Evolutionary conservation across 2,113 vertebrate genomes (phyloP), one percentile per base, ranked within the genome.

Genomic region (Megaceryle maxima): DNA sequence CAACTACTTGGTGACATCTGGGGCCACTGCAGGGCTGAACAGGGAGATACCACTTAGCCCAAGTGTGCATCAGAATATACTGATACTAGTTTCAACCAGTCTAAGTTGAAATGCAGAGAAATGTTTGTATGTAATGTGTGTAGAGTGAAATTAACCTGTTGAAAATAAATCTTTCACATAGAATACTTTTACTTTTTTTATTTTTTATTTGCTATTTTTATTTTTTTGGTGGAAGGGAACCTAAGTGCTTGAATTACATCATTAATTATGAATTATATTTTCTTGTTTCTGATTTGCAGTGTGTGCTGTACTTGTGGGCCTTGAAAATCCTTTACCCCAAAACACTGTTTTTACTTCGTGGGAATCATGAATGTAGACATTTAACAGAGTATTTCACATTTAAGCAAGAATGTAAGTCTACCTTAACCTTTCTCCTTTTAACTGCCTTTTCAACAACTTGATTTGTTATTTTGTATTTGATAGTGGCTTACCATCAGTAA

Each of bases 281-380:
- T 91, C 75, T 96, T 96, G 17, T 31, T 33, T 89, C 94, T 95
- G 25, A 87, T 95, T 94, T 22, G 3, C 98, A 99, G 99, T 99
- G 99, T 98, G 99, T 99, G 98, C 99, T 99, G 98, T 99, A 99
- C 98, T 98, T 99, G 98, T 99, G 99, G 99, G 99, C 99, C 98
- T 99, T 99, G 99, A 99, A 99, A 99, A 99, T 99, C 97, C 99
- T 99, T 97, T 99, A 99, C 97, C 99, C 99, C 95, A 99, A 99
- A 99, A 99, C 99, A 98, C 99, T 99, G 98, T 99, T 99, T 99
- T 98, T 99, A 99, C 99, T 99, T 97, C 99, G 99, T 97, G 99
- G 99, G 98, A 99, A 99, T 97, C 99, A 99, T 98, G 99, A 99
- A 99, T 99, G 99, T 99, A 99, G 99, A 99, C 99, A 99, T 98